Conservation (phyloP, 1,140 invertebrate species). For the Drosophila lini region DNA sequence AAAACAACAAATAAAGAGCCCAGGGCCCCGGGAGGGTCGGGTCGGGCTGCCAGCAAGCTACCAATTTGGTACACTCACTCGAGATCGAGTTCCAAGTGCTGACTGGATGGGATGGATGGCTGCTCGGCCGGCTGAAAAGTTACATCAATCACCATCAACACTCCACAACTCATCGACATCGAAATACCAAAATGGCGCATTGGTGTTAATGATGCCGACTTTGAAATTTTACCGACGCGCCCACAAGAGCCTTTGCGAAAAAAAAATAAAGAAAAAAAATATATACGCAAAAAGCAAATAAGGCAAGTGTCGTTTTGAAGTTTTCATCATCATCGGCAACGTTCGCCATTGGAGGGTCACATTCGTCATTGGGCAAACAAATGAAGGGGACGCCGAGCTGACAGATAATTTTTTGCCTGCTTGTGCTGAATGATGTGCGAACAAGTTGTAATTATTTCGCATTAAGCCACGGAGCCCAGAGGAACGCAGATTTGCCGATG, state of each 20-base stretch:
- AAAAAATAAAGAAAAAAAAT: slow-evolving; percentile 2
- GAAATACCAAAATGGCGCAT: slow-evolving; percentile 73
- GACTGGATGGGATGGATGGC: slow-evolving; percentile 24
- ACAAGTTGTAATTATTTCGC: slow-evolving; percentile 81
- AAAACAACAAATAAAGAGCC: slow-evolving; percentile 56
- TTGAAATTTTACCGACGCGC: slow-evolving; percentile 79
- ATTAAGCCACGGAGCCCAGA: slow-evolving; percentile 52
- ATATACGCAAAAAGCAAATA: slow-evolving; percentile 59
- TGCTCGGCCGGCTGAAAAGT: slow-evolving; percentile 42
- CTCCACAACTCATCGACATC: slow-evolving; percentile 47
- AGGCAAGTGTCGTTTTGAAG: slow-evolving; percentile 73
- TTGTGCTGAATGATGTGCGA: slow-evolving; percentile 74
- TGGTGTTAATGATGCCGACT: slow-evolving; percentile 80
- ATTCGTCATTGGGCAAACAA: slow-evolving; percentile 80
- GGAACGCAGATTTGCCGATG: slow-evolving; percentile 46
- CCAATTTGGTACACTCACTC: slow-evolving; percentile 63
- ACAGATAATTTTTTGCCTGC: slow-evolving; percentile 66
- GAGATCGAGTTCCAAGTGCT: slow-evolving; percentile 44
- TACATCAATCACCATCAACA: slow-evolving; percentile 72
- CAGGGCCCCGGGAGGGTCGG: slow-evolving; percentile 9
- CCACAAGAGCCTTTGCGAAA: slow-evolving; percentile 56
- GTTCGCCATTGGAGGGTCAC: slow-evolving; percentile 71
- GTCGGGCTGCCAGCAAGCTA: slow-evolving; percentile 35
- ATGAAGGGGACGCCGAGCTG: slow-evolving; percentile 62
- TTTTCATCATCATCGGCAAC: slow-evolving; percentile 63